phyloP scores from a whole-genome alignment of 2,113 vertebrate species.

The Triplophysa tibetana region DNA sequence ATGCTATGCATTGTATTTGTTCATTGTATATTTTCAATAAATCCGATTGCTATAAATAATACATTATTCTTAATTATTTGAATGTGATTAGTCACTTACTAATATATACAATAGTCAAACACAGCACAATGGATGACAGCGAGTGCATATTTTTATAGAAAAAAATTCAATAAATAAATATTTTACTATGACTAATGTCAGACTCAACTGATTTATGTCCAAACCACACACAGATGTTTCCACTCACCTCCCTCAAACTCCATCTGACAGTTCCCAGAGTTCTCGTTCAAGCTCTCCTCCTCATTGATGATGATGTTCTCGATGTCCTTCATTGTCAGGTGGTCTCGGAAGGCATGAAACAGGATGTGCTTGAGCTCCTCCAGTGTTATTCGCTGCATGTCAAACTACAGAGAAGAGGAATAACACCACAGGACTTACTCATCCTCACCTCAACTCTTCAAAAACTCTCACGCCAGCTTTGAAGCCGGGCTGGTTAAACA shows the following conservation, averaged over 20 bases:
- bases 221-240: not conserved
- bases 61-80: too few relatives aligned
- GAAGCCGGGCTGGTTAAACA: too few relatives aligned
- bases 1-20: too few relatives aligned
- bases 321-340: slow-evolving; percentile 99
- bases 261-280: slow-evolving; percentile 92
- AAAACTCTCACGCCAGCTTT: not conserved
- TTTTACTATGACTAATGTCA: too few relatives aligned
- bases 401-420: slow-evolving; percentile 76
- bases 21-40: too few relatives aligned
- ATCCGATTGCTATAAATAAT: too few relatives aligned
- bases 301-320: slow-evolving; percentile 99
- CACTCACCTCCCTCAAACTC: slow-evolving; percentile 91
- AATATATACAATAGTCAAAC: too few relatives aligned
- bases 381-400: slow-evolving; percentile 97
- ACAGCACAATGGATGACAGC: too few relatives aligned
- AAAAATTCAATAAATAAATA: too few relatives aligned
- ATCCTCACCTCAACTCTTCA: not conserved
- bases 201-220: too few relatives aligned
- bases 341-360: slow-evolving; percentile 96
- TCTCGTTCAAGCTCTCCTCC: slow-evolving; percentile 96
- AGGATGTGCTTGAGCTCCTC: slow-evolving; percentile 98
- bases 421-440: not conserved
- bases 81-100: too few relatives aligned
- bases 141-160: too few relatives aligned